Evolutionary conservation across 1,140 invertebrate species (phyloP), one percentile per base, ranked within the genome.

Genomic region (Sitobion miscanthi): DNA sequence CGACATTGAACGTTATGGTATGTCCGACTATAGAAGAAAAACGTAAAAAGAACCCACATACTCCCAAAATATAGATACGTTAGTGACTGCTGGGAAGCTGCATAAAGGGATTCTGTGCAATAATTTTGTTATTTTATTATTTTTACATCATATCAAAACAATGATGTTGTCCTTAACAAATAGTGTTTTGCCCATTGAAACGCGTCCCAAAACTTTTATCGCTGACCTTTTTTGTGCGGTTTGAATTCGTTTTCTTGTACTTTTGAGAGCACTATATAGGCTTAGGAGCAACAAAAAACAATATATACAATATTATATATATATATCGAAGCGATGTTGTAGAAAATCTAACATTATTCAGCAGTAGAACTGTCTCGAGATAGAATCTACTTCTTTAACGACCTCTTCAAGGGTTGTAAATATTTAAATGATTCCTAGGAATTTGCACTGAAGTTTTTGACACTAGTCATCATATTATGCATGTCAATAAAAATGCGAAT

Each of bases 41-140:
- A 54, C n/a, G n/a, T 89, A 52, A 54, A 54, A 88, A 89, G 2
- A n/a, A 77, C 21, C 45, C 47, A 87, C 47, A 89, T 54, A 89
- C 42, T 17, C 14, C 0, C 47, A 88, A 52, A 85, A 85, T 85
- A 47, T 86, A 47, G 42, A 89, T 54, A 38, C 20, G 23, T 38
- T 89, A 89, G 20, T 23, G 21, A 54, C 49, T 52, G 52, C 7
- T 89, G n/a, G 30, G n/a, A 54, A 89, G 23, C n/a, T 52, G n/a
- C 38, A 38, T 11, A 38, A 54, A 54, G 7, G n/a, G 4, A 35
- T 89, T 54, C 9, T 35, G 47, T 23, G 20, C 49, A 54, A 57
- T 89, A 23, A 89, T 57, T 89, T 89, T 25, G 88, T 57, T 89
- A 38, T 89, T 88, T 89, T 89, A 89, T 89, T 89, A 89, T 89